Conservation (phyloP, 2,113 vertebrate species). For the Proterorhinus semilunaris region DNA sequence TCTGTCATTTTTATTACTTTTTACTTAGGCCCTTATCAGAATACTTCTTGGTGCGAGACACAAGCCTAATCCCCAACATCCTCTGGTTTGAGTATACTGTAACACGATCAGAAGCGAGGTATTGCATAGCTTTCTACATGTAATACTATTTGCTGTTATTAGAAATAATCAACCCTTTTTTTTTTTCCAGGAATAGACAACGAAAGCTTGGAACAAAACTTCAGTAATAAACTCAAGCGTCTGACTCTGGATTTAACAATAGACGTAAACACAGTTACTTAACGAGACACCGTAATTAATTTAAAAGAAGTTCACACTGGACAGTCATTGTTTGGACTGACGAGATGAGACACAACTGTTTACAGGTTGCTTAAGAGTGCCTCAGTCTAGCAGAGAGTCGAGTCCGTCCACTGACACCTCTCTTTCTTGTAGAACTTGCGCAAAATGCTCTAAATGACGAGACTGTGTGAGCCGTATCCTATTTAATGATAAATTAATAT, state of each 20-base stretch:
- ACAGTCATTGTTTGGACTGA: conserved; percentile 77
- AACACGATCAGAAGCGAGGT: conserved; percentile 98
- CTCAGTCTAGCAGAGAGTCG: conserved; percentile 55
- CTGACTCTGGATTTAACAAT: conserved; percentile 64
- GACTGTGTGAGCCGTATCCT: conserved; percentile 80
- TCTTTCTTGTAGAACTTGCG: conserved; percentile 79
- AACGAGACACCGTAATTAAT: conserved; percentile 22
- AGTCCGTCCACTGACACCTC: conserved; percentile 73
- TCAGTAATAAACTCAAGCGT: conserved; percentile 81
- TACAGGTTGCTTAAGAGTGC: conserved; percentile 78
- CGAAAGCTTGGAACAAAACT: conserved; percentile 98
- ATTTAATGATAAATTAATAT: conserved; percentile 81
- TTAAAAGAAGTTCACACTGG: conserved; percentile 66
- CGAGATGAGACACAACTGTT: conserved; percentile 81
- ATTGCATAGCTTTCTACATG: conserved; percentile 33
- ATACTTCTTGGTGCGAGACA: conserved; percentile 98
- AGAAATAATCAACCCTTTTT: neutral
- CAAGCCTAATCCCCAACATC: conserved; percentile 98
- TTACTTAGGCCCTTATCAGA: conserved; percentile 89
- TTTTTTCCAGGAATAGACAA: conserved; percentile 89
- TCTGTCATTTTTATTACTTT: conserved; percentile 16
- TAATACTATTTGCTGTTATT: neutral
- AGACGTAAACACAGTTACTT: conserved; percentile 23
- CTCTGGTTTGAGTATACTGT: conserved; percentile 99
- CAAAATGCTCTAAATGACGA: conserved; percentile 81